A percentile compares a stretch with the other conserved stretches of the same genome.
These are phyloP conservation scores for Rhagoletis pomonella DNA, from an alignment of 1,140 invertebrate species.

Conservation along the genomic window DNA sequence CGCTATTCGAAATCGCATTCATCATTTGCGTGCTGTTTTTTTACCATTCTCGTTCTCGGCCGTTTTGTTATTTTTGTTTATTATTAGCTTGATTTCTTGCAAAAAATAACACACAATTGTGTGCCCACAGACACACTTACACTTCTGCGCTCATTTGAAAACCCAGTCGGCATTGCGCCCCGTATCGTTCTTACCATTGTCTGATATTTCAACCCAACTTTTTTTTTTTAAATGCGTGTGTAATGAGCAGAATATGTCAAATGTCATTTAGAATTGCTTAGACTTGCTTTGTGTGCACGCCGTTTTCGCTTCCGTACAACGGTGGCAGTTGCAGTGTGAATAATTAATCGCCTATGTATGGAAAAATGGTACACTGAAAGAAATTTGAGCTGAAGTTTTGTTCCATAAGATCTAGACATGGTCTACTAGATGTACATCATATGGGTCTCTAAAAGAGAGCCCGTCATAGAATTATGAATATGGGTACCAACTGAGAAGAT, in stretches of 20 bases:
- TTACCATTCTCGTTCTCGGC: not conserved
- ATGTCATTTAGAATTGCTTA: constrained; percentile 26
- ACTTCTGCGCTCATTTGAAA: not conserved
- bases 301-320: not conserved
- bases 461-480: too few relatives aligned
- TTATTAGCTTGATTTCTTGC: constrained; percentile 54
- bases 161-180: not conserved
- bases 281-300: not conserved
- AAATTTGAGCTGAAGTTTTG: not conserved
- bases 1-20: not conserved
- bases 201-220: constrained; percentile 33
- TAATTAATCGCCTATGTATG: constrained; percentile 21
- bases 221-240: constrained; percentile 42
- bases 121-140: not conserved
- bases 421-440: too few relatives aligned
- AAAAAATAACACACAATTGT: constrained; percentile 30
- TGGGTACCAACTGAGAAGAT: too few relatives aligned
- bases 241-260: constrained; percentile 53
- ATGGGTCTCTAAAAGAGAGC: too few relatives aligned
- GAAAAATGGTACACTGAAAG: not conserved
- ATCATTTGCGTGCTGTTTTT: constrained; percentile 36
- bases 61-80: constrained; percentile 46
- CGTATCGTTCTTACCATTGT: constrained; percentile 1
- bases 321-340: constrained; percentile 43
- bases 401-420: too few relatives aligned